A percentile compares a stretch with the other conserved stretches of the same genome.
Evolutionary conservation across 2,797 vertebrate genomes (phyloP).

Genomic region (Oryzias dopingdopingensis): DNA sequence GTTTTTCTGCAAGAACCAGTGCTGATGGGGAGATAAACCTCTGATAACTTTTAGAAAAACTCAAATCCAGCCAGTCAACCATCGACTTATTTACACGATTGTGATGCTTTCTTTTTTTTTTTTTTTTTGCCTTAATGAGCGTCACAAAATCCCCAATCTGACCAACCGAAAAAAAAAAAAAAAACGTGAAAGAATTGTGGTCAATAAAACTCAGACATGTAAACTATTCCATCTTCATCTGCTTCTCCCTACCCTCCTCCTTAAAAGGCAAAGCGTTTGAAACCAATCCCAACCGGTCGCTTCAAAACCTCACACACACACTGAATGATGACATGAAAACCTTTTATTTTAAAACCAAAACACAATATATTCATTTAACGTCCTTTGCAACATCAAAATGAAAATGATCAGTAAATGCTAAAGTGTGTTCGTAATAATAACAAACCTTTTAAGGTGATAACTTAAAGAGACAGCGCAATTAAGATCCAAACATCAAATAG

Average conservation of each 20-base stretch:
- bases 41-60: slow-evolving; percentile 11
- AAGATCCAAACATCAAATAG: too few species aligned
- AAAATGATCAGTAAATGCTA: too few species aligned
- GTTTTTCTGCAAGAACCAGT: slow-evolving; percentile 12
- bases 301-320: neutral
- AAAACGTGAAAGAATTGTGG: slow-evolving; percentile 33
- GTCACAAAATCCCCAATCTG: slow-evolving; percentile 34
- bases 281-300: slow-evolving; percentile 23
- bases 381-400: too few species aligned
- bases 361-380: neutral
- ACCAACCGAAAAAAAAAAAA: slow-evolving; percentile 6
- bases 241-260: slow-evolving; percentile 28
- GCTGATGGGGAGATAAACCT: slow-evolving; percentile 15
- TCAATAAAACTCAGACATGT: slow-evolving; percentile 46
- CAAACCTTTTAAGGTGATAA: too few species aligned
- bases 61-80: slow-evolving; percentile 9
- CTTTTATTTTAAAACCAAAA: slow-evolving; percentile 2
- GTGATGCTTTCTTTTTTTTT: neutral
- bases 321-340: slow-evolving; percentile 5
- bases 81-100: slow-evolving; percentile 21
- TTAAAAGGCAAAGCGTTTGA: slow-evolving; percentile 54
- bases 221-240: slow-evolving; percentile 40
- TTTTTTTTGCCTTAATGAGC: slow-evolving; percentile 18
- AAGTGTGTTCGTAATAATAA: too few species aligned
- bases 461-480: too few species aligned